Evolutionary conservation across 2,113 vertebrate species (phyloP), one percentile per base, ranked within the genome.

Genomic region (Motacilla tschutschensis): DNA sequence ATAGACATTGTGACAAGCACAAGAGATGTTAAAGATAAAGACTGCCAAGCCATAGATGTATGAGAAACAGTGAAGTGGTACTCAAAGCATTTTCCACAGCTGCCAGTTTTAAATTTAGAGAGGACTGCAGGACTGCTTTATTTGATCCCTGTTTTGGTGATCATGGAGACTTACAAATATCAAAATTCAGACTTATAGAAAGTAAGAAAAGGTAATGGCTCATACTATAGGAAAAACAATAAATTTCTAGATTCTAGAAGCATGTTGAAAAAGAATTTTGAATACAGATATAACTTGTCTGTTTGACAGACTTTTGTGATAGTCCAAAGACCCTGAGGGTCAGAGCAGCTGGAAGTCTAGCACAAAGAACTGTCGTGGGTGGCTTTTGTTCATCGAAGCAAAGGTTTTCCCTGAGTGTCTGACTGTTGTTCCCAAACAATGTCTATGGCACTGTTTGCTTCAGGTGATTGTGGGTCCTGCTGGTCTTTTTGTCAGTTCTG

Each of bases 1-100:
- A 43, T 64, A 77, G 94, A 97, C 66, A 73, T 95, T 71, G 92
- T 94, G 80, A 92, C 94, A 89, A 97, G 97, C 95, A 95, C 95
- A 94, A 93, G 70, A 19, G 96, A 97, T 57, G 60, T 60, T 60
- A 96, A 96, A 91, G 97, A 97, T 44, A 96, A 96, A 87, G 97
- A 96, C 66, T 96, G 91, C 79, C 95, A 97, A 96, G 96, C 95
- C 94, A 96, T 97, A 94, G 93, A 97, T 0, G 94, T 97, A 93
- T 59, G 60, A 88, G 77, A 85, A 85, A 85, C 50, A 44, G 28
- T 36, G 31, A 84, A 78, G 67, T 66, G 44, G 53, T 72, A 85
- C 86, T 70, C 21, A 4, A 74, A 73, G 70, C 86, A 89, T 29
- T 70, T 55, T 76, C 72, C 36, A 47, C 88, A 85, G 74, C 92